Evolutionary conservation across 2,888 invertebrate species (phyloP), one percentile per base, ranked within the genome.

Genomic region (Luffia ferchaultella): DNA sequence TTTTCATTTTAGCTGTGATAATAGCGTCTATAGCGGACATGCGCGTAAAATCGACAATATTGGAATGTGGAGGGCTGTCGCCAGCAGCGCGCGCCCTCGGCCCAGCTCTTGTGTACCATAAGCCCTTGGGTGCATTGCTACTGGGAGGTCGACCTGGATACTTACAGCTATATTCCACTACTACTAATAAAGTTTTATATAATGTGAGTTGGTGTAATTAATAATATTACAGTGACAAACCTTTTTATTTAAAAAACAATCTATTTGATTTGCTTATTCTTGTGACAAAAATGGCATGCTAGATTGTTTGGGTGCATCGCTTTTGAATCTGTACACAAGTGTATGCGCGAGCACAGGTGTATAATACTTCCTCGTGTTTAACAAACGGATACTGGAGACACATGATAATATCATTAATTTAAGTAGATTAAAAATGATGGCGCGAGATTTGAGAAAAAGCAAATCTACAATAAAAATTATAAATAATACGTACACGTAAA

Each of bases 121-220:
- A 62, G 16, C 63, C 65, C 0, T 57, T 73, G 0, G 65, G 64
- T 1, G 76, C 77, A 0, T 58, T 85, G 5, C 60, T 85, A 12
- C 68, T 84, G 53, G 73, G 77, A 0, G 83, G 82, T 1, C 65
- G 80, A 0, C 70, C 77, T 0, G 85, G 85, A 0, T 76, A 83
- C 46, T 54, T 85, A 50, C 84, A 84, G 56, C 56, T 84, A 1
- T 84, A 72, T 55, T 85, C 84, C 2, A 77, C 80, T 0, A 58
- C 53, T 1, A 73, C 75, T 0, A 73, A 85, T 52, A 80, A 82
- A 64, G 76, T 85, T 12, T 60, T 85, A 1, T 84, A 74, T 52
- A 83, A 83, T 67, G 85, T 85, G 58, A 73, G 82, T 67, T n/a
- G 16, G n/a, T n/a, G n/a, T n/a, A n/a, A n/a, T n/a, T n/a, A n/a